These are phyloP conservation scores for Puma concolor DNA, from an alignment of 2,113 vertebrate genomes.

Conservation along the genomic window DNA sequence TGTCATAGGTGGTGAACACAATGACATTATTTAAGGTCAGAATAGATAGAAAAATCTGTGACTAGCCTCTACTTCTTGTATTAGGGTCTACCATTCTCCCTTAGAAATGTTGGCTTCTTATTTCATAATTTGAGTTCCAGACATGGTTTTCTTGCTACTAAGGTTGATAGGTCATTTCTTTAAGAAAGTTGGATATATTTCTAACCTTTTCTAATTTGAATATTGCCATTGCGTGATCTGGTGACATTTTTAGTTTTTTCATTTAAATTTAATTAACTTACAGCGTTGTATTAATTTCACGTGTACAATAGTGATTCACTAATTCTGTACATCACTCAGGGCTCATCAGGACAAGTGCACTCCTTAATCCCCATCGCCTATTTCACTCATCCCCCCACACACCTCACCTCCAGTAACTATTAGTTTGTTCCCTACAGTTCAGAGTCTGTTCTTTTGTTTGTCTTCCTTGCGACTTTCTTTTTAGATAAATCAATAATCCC, in stretches of 20 bases:
- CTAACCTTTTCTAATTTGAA: not conserved
- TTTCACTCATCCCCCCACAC: not conserved
- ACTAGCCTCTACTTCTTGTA: not conserved
- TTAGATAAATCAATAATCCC: not conserved
- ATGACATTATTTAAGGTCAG: not conserved
- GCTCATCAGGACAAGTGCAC: not conserved
- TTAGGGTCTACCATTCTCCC: not conserved
- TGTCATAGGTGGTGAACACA: not conserved
- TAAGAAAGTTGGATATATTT: not conserved
- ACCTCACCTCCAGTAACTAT: not conserved
- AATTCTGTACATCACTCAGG: not conserved
- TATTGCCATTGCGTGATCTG: not conserved
- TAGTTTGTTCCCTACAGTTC: not conserved
- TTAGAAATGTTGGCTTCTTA: not conserved
- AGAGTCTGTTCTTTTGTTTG: not conserved
- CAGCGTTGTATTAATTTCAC: not conserved
- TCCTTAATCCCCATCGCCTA: not conserved
- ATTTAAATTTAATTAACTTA: not conserved
- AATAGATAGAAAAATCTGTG: not conserved
- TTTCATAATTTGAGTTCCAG: constrained; percentile 1
- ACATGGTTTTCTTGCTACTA: not conserved
- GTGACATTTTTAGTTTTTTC: not conserved
- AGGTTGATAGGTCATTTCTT: not conserved
- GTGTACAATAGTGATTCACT: not conserved
- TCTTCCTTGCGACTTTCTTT: not conserved